A percentile compares a stretch with the other conserved stretches of the same genome.
phyloP scores from a whole-genome alignment of 2,797 vertebrate species.

The Ficedula albicollis region DNA sequence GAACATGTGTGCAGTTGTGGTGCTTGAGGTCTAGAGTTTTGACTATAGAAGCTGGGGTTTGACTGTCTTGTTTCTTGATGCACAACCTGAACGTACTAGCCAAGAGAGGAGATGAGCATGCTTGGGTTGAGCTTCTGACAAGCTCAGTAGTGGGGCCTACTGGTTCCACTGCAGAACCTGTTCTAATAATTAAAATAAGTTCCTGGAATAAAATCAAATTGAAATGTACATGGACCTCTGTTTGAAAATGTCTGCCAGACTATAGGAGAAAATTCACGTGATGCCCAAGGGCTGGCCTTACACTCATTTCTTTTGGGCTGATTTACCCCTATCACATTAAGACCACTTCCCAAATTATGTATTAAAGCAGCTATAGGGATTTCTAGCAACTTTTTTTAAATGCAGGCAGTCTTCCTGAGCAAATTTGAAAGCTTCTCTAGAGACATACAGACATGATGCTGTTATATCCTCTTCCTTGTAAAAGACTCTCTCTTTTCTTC shows the following conservation, averaged over 20 bases:
- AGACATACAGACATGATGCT: background rate
- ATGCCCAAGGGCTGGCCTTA: background rate
- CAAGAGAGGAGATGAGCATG: rapidly evolving
- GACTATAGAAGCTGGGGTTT: background rate
- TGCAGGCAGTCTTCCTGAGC: background rate
- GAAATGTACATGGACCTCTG: background rate
- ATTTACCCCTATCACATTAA: background rate
- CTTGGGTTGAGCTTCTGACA: background rate
- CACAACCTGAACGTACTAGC: rapidly evolving
- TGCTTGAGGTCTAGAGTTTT: rapidly evolving
- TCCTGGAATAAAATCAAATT: background rate
- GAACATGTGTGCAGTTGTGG: rapidly evolving
- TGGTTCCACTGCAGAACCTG: background rate
- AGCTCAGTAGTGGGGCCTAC: background rate
- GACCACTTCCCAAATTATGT: background rate
- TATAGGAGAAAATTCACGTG: background rate
- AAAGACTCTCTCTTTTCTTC: background rate
- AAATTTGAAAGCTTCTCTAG: background rate
- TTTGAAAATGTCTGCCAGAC: background rate
- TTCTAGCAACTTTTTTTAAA: background rate
- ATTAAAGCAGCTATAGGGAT: background rate
- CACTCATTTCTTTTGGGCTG: background rate
- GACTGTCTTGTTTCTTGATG: background rate
- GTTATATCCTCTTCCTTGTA: background rate
- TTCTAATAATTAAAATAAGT: background rate